These are phyloP conservation scores for Onthophagus taurus DNA, from an alignment of 1,140 invertebrate genomes.

Conservation along the genomic window DNA sequence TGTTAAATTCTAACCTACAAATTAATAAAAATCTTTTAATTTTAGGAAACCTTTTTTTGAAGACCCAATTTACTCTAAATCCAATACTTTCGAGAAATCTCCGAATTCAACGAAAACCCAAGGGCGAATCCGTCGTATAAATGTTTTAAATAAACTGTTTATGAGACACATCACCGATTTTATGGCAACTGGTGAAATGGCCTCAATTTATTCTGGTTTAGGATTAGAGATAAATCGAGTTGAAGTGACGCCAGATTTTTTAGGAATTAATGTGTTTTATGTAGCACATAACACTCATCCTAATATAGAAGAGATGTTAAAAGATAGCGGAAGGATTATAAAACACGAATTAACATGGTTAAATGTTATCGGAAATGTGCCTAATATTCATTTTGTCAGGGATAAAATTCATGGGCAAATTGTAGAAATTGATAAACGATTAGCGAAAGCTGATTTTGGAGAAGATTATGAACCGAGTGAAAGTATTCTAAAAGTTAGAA, in stretches of 20 bases:
- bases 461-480: slow-evolving; percentile 46
- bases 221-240: slow-evolving; percentile 58
- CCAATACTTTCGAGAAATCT: too few species aligned
- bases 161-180: slow-evolving; percentile 68
- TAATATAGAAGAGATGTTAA: slow-evolving; percentile 46
- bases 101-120: too few species aligned
- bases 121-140: slow-evolving; percentile 45
- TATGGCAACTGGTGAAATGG: slow-evolving; percentile 55
- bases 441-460: slow-evolving; percentile 51
- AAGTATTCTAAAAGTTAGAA: slow-evolving; percentile 24
- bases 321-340: slow-evolving; percentile 43
- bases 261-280: slow-evolving; percentile 59
- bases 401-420: slow-evolving; percentile 45
- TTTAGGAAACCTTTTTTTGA: too few species aligned
- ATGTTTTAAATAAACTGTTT: slow-evolving; percentile 66
- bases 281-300: slow-evolving; percentile 41
- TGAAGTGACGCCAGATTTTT: slow-evolving; percentile 52
- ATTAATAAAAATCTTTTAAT: too few species aligned
- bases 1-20: too few species aligned
- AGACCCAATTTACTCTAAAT: too few species aligned
- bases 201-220: slow-evolving; percentile 46
- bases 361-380: slow-evolving; percentile 58
- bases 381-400: slow-evolving; percentile 60
- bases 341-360: slow-evolving; percentile 60
- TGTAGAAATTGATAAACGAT: slow-evolving; percentile 45